Evolutionary conservation across 2,888 invertebrate species (phyloP), one percentile per base, ranked within the genome.

Genomic region (Agrotis puta): DNA sequence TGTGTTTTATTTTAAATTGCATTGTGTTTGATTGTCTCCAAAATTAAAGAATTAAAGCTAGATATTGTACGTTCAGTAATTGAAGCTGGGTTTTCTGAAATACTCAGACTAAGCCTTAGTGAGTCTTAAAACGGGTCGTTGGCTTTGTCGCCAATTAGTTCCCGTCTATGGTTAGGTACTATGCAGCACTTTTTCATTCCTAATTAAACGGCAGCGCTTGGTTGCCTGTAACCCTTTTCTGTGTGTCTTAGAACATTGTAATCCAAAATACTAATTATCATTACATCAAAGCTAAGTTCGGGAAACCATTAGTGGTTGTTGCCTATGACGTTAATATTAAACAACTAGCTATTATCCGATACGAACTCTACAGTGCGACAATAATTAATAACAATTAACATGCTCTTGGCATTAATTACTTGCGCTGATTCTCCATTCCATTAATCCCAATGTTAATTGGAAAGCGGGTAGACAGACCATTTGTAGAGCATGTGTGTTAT

Each of bases 301-400:
- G 33, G 20, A 45, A 57, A 27, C 48, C 64, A 67, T 74, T 59
- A 65, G 48, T 33, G 13, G 22, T 50, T 56, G 18, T 50, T 65
- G 47, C 43, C 43, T 58, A 67, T 64, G 39, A 68, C 56, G 50
- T 63, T 75, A 64, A 64, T 58, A 70, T 75, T 45, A 51, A 62
- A 63, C 54, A 74, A 67, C 57, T 39, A 67, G 7, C 57, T 43
- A 74, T 79, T 63, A 79, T 54, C 51, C 58, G 50, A 50, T 66
- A 66, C 50, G 56, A 65, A 79, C 67, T 68, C 68, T 57, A 61
- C 43, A 66, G 59, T 58, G 22, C 48, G 24, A 58, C 62, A 70
- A 69, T 84, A 69, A 82, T 82, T 84, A 83, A 82, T 84, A 80
- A 76, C 66, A 69, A 83, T 83, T 83, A 81, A 54, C 68, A 75